These are phyloP conservation scores for Pachyseris speciosa DNA, from an alignment of 64 coral and sea anemone genomes.

Conservation along the genomic window DNA sequence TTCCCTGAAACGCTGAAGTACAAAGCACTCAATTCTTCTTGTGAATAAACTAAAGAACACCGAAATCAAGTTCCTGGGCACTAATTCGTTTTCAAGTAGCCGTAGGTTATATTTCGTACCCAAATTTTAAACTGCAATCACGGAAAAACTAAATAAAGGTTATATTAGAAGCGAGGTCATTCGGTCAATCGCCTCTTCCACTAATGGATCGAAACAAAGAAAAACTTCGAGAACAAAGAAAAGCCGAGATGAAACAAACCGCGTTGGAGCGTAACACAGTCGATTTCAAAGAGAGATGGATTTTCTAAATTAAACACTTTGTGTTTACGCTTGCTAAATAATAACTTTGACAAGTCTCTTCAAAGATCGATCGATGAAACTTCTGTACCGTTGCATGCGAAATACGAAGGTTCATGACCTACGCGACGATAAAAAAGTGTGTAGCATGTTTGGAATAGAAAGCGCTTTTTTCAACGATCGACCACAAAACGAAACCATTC, in stretches of 20 bases:
- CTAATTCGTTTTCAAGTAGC: too few species aligned
- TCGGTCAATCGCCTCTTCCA: not conserved
- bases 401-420: not conserved
- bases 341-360: not conserved
- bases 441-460: not conserved
- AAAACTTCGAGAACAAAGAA: not conserved
- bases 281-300: not conserved
- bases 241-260: not conserved
- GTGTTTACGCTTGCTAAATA: not conserved
- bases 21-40: too few species aligned
- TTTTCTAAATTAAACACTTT: not conserved
- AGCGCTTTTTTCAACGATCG: not conserved
- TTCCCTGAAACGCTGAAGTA: too few species aligned
- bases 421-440: not conserved
- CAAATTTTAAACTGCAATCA: too few species aligned
- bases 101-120: too few species aligned
- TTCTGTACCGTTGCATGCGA: not conserved
- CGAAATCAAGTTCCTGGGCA: too few species aligned
- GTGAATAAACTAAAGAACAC: too few species aligned
- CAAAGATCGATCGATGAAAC: not conserved
- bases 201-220: slow-evolving; percentile 3
- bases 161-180: not conserved
- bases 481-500: not conserved
- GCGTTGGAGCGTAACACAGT: not conserved
- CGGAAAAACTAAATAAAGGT: too few species aligned